A percentile compares a stretch with the other conserved stretches of the same genome.
These are phyloP conservation scores for Automeris io DNA, from an alignment of 2,888 invertebrate genomes.

Conservation along the genomic window DNA sequence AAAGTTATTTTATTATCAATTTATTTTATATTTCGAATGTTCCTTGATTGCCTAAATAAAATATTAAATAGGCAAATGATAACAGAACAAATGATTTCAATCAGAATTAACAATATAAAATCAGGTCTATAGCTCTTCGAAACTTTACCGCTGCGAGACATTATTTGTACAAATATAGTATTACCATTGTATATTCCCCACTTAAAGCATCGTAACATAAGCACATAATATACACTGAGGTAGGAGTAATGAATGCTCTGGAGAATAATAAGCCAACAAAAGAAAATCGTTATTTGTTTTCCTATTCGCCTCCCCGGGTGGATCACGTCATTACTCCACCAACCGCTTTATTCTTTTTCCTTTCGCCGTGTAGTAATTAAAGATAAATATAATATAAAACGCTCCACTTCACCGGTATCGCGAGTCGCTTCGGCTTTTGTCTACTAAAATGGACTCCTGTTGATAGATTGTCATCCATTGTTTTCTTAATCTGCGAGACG, in stretches of 20 bases:
- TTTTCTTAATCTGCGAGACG: conserved; percentile 61
- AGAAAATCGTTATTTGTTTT: conserved; percentile 73
- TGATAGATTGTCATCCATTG: conserved; percentile 70
- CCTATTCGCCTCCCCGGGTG: conserved; percentile 52
- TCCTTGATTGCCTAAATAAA: not conserved
- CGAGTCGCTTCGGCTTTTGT: conserved; percentile 56
- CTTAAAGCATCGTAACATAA: conserved; percentile 18
- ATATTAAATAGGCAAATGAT: not conserved
- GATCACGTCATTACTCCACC: conserved; percentile 65
- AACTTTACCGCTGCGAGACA: not conserved
- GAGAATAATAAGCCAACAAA: conserved; percentile 74
- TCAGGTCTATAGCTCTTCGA: too few species aligned
- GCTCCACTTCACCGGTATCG: conserved; percentile 56
- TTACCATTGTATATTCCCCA: conserved; percentile 12
- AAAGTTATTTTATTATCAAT: conserved; percentile 38
- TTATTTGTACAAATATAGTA: not conserved
- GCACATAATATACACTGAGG: conserved; percentile 27
- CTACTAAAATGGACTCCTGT: conserved; percentile 60
- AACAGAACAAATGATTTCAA: too few species aligned
- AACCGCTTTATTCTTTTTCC: conserved; percentile 40
- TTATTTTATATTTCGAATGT: conserved; percentile 12
- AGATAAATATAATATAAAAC: conserved; percentile 75
- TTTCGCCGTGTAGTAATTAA: conserved; percentile 67
- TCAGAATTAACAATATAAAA: too few species aligned
- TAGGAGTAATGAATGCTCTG: conserved; percentile 65